Conservation (phyloP, 2,113 vertebrate species). For the Baryphthengus martii region DNA sequence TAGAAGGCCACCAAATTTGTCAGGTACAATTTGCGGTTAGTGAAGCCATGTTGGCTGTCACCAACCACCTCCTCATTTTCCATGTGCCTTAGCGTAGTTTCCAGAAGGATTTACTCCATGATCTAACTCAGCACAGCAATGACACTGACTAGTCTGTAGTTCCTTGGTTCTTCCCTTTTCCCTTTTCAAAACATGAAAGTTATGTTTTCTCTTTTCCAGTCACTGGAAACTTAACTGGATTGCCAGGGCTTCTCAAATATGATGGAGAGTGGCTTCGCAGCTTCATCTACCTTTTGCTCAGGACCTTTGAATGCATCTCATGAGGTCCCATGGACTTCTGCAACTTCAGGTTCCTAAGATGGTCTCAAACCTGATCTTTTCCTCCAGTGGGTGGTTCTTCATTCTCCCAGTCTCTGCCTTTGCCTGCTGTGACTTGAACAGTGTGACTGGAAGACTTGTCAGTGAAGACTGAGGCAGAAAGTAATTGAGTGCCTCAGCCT, state of each 20-base stretch:
- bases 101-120: background rate
- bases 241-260: background rate
- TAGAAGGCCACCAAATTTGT: background rate
- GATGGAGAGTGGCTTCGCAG: background rate
- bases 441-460: background rate
- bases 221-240: background rate
- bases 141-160: background rate
- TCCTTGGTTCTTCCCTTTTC: background rate
- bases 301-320: background rate
- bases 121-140: background rate
- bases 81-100: background rate
- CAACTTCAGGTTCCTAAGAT: background rate
- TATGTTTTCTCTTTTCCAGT: background rate
- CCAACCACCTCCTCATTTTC: background rate
- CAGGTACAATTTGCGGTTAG: background rate
- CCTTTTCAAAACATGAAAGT: background rate
- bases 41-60: background rate
- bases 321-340: background rate
- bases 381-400: background rate
- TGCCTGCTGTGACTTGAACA: background rate
- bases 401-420: background rate
- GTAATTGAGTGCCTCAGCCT: background rate
- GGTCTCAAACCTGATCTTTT: background rate
- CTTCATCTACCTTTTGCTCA: too few species aligned
- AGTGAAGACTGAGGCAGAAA: background rate